phyloP scores from a whole-genome alignment of 2,113 vertebrate genomes.

The Diglossa brunneiventris region DNA sequence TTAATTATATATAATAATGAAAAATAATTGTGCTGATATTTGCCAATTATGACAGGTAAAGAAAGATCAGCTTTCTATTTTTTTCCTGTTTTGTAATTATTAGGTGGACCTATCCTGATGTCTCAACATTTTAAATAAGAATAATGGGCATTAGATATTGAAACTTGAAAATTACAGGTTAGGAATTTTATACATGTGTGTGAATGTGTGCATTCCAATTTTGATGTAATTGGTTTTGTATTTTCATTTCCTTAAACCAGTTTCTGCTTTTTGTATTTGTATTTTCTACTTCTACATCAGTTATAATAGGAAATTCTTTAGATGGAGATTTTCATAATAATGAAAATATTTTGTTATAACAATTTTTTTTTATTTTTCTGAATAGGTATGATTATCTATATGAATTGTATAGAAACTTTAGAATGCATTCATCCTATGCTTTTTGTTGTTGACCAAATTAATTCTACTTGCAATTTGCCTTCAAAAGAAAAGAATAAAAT shows the following conservation, averaged over 20 bases:
- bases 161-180: neutral
- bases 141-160: neutral
- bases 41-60: neutral
- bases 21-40: neutral
- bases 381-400: neutral
- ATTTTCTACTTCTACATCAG: neutral
- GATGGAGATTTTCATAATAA: neutral
- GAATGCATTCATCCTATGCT: neutral
- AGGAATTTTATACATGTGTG: neutral
- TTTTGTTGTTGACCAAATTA: neutral
- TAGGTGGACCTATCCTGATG: accelerated
- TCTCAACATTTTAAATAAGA: neutral
- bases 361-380: neutral
- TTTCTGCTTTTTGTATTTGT: neutral
- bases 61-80: accelerated
- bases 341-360: accelerated
- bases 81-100: neutral
- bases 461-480: neutral
- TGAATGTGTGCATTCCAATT: neutral
- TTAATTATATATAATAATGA: neutral
- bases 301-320: neutral
- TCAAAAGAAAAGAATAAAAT: neutral
- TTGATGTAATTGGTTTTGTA: neutral
- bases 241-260: neutral
- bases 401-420: neutral